Evolutionary conservation across 2,113 vertebrate genomes (phyloP), one percentile per base, ranked within the genome.

Genomic region (Progne subis): DNA sequence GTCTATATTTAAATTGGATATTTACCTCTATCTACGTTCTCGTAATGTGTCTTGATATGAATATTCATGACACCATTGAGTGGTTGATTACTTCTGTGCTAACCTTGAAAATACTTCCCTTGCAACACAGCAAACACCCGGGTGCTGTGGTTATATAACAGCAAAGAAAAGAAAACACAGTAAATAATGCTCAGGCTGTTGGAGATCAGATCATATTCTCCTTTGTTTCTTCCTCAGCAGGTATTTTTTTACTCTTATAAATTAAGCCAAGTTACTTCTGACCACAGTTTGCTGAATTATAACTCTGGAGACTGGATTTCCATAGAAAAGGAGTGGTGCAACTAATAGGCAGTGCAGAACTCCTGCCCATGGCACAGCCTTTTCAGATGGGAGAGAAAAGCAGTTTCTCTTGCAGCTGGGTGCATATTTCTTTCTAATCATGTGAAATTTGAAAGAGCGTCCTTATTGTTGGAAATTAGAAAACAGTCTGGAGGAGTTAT

Each of bases 1-100:
- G 56, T 71, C 91, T 96, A 91, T 95, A 97, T 96, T 97, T 96
- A 97, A 97, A 94, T 74, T 56, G 67, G 41, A 60, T 94, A 96
- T 97, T 97, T 95, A 68, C 87, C 67, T 97, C 90, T 71, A 68
- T 94, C 91, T 92, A 55, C 88, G 87, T 96, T 92, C 60, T 91
- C 86, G 74, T 93, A 81, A 94, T 82, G 49, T 87, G 63, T 46
- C 90, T 95, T 77, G 74, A 81, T 86, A 96, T 97, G 95, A 97
- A 97, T 97, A 97, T 97, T 96, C 95, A 97, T 95, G 64, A 5
- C 49, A 43, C 56, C 49, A 61, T 52, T 90, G 76, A 96, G 82
- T 68, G 65, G 82, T 82, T 95, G 92, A 96, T 96, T 94, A 90
- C 64, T 97, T 92, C 79, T 49, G 49, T 72, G 71, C 60, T 96